Evolutionary conservation across 64 coral and sea anemone genomes (phyloP).

Genomic region (Pocillopora damicornis): DNA sequence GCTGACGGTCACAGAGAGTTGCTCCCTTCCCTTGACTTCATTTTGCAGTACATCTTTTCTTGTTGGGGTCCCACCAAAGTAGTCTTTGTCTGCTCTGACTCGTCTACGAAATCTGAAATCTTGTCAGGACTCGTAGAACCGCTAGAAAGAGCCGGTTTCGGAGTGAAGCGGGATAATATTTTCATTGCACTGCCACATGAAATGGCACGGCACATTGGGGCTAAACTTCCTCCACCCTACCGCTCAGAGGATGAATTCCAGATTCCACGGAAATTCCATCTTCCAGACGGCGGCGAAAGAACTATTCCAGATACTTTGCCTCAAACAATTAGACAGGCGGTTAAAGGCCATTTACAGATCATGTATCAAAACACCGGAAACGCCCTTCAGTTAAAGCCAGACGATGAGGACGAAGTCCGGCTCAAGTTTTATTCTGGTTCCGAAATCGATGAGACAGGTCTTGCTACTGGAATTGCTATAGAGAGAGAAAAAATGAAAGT

Average conservation of each 20-base stretch:
- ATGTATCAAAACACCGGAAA: conserved; percentile 32
- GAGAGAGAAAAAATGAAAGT: conserved; percentile 66
- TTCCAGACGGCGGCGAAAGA: conserved; percentile 9
- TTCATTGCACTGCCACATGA: conserved; percentile 65
- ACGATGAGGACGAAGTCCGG: conserved; percentile 32
- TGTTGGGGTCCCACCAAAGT: conserved; percentile 57
- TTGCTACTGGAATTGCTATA: conserved; percentile 52
- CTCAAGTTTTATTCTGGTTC: conserved; percentile 60
- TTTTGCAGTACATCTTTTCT: conserved; percentile 46
- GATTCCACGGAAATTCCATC: conserved; percentile 45
- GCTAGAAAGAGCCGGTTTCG: conserved; percentile 50
- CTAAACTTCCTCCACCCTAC: conserved; percentile 60
- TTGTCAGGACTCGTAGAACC: conserved; percentile 8
- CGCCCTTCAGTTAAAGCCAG: neutral
- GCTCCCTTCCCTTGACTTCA: conserved; percentile 44
- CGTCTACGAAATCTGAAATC: conserved; percentile 11
- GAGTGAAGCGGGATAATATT: conserved; percentile 36
- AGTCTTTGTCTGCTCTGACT: conserved; percentile 59
- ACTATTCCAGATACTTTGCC: conserved; percentile 65
- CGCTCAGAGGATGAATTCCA: conserved; percentile 69
- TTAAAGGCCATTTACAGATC: conserved; percentile 65
- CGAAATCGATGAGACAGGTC: conserved; percentile 48
- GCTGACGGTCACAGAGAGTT: conserved; percentile 49
- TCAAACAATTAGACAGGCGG: conserved; percentile 46
- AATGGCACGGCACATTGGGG: conserved; percentile 40